These are phyloP conservation scores for Phodopus roborovskii DNA, from an alignment of 2,113 vertebrate genomes.

Conservation along the genomic window DNA sequence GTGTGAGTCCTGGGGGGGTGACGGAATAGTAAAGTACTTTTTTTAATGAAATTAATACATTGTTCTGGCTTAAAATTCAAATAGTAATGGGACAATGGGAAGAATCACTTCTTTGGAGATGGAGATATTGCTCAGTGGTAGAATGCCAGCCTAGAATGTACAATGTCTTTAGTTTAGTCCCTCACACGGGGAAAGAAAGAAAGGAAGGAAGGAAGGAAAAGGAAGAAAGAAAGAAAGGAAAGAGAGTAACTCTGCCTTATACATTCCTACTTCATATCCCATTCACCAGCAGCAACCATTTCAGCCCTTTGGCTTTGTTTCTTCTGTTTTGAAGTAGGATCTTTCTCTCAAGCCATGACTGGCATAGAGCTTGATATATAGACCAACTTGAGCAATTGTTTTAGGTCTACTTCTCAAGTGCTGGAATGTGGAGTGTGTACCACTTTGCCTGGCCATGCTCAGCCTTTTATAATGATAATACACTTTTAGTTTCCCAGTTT, in stretches of 20 bases:
- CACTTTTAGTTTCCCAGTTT: neutral
- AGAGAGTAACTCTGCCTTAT: neutral
- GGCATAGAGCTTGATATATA: neutral
- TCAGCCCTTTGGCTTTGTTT: neutral
- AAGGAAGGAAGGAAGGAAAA: too few species aligned
- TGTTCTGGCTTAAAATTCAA: neutral
- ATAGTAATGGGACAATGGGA: neutral
- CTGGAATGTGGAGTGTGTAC: too few species aligned
- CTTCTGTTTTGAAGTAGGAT: neutral
- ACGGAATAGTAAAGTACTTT: neutral
- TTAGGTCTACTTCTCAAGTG: neutral
- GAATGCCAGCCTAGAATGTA: neutral
- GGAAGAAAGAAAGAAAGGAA: too few species aligned
- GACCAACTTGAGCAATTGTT: neutral
- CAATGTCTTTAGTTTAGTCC: neutral
- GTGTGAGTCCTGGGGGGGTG: neutral
- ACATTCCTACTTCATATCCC: neutral
- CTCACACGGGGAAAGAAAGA: neutral
- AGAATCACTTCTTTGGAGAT: neutral
- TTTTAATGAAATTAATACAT: neutral
- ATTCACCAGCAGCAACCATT: neutral
- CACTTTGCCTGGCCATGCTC: neutral
- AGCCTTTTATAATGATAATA: neutral
- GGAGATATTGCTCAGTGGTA: neutral
- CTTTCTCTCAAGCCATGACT: neutral